Conservation (phyloP, 1,140 invertebrate species). For the Hormaphis cornu region DNA sequence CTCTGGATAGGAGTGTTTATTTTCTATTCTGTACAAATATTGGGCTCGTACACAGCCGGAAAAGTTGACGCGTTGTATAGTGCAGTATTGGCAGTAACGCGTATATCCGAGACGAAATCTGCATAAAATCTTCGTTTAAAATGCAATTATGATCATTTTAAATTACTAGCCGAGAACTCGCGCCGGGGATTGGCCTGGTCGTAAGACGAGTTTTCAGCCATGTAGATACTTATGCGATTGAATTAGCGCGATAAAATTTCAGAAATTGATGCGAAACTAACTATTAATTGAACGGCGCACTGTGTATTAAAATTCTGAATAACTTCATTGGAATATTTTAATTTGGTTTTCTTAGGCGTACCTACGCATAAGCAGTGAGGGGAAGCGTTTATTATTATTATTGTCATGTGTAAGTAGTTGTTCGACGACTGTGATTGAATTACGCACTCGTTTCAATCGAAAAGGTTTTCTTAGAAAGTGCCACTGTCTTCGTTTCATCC, state of each 20-base stretch:
- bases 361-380: not conserved
- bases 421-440: conserved; percentile 21
- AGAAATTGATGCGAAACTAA: conserved; percentile 29
- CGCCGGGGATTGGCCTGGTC: not conserved
- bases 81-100: no score
- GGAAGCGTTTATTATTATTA: conserved; percentile 14
- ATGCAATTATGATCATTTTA: not conserved
- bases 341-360: conserved; percentile 22
- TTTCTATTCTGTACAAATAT: no score
- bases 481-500: not conserved
- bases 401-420: not conserved
- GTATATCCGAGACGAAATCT: no score
- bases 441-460: conserved; percentile 29
- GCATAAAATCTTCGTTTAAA: not conserved
- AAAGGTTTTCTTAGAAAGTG: not conserved
- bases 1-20: no score
- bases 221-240: not conserved
- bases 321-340: conserved; percentile 22
- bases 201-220: not conserved
- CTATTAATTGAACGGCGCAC: conserved; percentile 17
- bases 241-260: conserved; percentile 27
- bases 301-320: conserved; percentile 27
- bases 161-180: not conserved
- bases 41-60: not conserved
- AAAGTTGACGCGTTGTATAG: no score